Conservation (phyloP, 2,113 vertebrate species). For the Hipposideros armiger region DNA sequence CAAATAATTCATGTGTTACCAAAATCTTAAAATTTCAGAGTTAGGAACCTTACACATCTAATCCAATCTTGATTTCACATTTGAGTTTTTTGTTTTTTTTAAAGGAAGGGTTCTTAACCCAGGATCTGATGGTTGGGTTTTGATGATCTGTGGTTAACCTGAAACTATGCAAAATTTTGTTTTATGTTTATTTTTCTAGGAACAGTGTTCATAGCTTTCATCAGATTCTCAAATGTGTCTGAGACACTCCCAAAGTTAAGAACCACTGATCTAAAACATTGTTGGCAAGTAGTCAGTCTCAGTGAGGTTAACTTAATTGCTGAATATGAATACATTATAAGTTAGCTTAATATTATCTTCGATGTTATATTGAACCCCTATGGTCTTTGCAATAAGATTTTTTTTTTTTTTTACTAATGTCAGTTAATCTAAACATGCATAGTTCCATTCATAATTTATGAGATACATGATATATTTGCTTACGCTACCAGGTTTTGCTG, state of each 20-base stretch:
- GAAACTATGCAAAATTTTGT: background rate
- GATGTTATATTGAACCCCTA: background rate
- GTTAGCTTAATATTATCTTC: background rate
- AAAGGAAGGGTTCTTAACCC: background rate
- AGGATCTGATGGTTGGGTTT: background rate
- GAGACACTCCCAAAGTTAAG: background rate
- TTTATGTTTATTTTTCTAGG: slow-evolving; percentile 25
- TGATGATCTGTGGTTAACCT: background rate
- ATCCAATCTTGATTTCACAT: background rate
- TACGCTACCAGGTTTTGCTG: background rate
- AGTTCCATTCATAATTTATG: background rate
- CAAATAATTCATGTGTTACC: background rate
- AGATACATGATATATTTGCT: background rate
- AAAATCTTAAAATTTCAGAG: background rate
- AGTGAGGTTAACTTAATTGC: background rate
- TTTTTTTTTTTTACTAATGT: background rate
- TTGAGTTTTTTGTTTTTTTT: background rate
- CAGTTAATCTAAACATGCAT: background rate
- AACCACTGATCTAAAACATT: background rate
- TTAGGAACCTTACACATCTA: background rate
- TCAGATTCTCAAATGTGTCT: background rate
- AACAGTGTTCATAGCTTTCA: background rate
- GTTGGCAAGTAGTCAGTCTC: background rate
- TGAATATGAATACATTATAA: background rate
- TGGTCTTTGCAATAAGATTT: background rate